phyloP scores from a whole-genome alignment of 2,797 vertebrate species.

The Onychomys leucogaster region DNA sequence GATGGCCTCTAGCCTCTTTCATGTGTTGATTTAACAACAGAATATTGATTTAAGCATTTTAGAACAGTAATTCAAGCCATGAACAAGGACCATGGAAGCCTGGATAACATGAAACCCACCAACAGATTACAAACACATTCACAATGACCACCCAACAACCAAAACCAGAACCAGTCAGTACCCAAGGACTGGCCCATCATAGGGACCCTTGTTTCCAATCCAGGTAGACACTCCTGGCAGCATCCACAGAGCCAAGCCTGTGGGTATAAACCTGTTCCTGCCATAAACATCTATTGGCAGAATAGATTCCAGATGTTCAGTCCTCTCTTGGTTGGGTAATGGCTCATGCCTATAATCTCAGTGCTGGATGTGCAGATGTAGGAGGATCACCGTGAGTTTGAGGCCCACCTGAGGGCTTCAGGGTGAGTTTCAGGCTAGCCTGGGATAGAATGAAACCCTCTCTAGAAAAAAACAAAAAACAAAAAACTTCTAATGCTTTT shows the following conservation, averaged over 20 bases:
- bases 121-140: not conserved
- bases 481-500: not conserved
- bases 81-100: not conserved
- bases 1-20: not conserved
- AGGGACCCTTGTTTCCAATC: not conserved
- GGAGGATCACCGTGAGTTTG: not conserved
- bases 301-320: not conserved
- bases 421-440: not conserved
- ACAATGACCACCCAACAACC: not conserved
- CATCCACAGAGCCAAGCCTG: not conserved
- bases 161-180: not conserved
- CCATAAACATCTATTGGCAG: not conserved
- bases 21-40: not conserved
- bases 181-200: too few relatives aligned
- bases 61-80: not conserved
- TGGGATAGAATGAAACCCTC: not conserved
- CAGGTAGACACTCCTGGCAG: not conserved
- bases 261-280: not conserved
- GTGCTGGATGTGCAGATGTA: not conserved
- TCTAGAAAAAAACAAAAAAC: not conserved
- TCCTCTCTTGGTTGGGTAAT: not conserved
- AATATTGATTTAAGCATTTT: not conserved
- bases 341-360: not conserved
- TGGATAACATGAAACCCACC: not conserved
- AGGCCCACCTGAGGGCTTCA: not conserved